Evolutionary conservation across 2,113 vertebrate species (phyloP), one percentile per base, ranked within the genome.

Genomic region (Phylloscopus whistleri): DNA sequence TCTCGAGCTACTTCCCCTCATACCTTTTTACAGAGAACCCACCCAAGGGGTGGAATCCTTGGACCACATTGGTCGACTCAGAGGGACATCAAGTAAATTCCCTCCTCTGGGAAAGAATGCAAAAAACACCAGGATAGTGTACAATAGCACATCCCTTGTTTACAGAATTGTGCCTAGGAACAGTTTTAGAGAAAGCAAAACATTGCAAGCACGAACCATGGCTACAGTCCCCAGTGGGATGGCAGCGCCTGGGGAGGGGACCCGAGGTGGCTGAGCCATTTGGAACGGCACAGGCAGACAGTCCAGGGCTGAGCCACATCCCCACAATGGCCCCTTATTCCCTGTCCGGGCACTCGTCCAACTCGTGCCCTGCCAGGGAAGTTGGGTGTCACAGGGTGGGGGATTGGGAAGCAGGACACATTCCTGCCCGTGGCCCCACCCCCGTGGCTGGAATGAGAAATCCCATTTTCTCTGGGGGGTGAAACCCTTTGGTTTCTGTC

Each of bases 401-500:
- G n/a, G 28, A 23, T 10, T 67, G 43, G 44, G 24, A 28, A 37
- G 11, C 1, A 2, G 17, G 62, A 31, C 67, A 66, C 16, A 8
- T 73, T 44, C 41, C 83, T 22, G 31, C 44, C 41, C 41, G 41
- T 41, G 41, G 41, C 13, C 41, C 13, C 41, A 41, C 0, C 0
- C 16, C 0, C 0, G 0, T 7, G 31, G 15, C 7, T 80, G n/a
- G 30, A 7, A 55, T 33, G 49, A 21, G 48, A 44, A 63, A n/a
- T n/a, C 51, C 51, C n/a, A 7, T 41, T 92, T 85, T 46, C 72
- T 24, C 68, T 75, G 48, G 12, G 28, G 35, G 39, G 13, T 13
- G 19, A 59, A 88, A 26, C 37, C 46, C 21, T 39, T 30, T 8
- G 35, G 8, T 49, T 82, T 6, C 0, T 5, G 9, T 6, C 44